phyloP scores from a whole-genome alignment of 2,797 vertebrate species.

The Myoxocephalus aenaeus region DNA sequence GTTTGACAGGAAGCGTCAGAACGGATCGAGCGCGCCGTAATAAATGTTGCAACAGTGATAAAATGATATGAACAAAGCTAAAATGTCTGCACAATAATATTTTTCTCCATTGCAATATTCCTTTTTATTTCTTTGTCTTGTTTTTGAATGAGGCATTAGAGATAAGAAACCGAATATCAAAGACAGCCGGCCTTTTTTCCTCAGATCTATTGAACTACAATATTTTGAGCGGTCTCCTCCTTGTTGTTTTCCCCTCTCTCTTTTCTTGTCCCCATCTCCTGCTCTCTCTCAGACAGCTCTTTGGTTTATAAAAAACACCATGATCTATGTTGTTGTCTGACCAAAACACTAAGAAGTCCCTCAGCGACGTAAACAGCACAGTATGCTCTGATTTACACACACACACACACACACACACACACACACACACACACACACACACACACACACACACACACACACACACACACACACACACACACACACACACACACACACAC shows the following conservation, averaged over 20 bases:
- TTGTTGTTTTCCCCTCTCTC: neutral
- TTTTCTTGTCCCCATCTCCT: slow-evolving; percentile 6
- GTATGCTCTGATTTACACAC: neutral
- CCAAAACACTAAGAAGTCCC: slow-evolving; percentile 71
- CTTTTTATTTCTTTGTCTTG: neutral
- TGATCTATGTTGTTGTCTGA: slow-evolving; percentile 76
- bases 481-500: too few relatives aligned
- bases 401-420: slow-evolving; percentile 10
- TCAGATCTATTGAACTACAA: slow-evolving; percentile 8
- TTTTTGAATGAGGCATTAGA: neutral
- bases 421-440: slow-evolving; percentile 13
- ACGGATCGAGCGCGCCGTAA: neutral
- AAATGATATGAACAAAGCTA: neutral
- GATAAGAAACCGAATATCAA: neutral
- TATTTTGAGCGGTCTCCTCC: neutral
- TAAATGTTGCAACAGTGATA: neutral
- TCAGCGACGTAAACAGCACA: slow-evolving; percentile 52
- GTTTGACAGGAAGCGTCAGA: neutral
- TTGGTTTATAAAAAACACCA: slow-evolving; percentile 62
- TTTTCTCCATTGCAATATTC: neutral
- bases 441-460: slow-evolving; percentile 16
- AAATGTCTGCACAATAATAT: neutral
- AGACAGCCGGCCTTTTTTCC: neutral
- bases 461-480: slow-evolving; percentile 18
- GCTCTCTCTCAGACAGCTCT: slow-evolving; percentile 57